Conservation (phyloP, 2,888 invertebrate species). For the Pristionchus maxplancki region DNA sequence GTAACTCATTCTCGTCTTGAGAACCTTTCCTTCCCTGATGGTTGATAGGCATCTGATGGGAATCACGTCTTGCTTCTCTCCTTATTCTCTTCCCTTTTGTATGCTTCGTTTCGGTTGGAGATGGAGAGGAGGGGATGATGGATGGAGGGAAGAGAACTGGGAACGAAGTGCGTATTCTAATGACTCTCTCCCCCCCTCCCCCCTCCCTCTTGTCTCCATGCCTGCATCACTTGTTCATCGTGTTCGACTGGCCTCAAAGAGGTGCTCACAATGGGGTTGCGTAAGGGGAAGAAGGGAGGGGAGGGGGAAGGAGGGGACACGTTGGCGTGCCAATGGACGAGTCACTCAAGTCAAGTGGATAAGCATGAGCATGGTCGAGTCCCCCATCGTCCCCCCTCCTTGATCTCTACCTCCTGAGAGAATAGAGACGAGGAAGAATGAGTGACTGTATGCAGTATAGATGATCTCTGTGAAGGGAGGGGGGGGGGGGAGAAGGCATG, state of each 20-base stretch:
- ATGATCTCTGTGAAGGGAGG: slow-evolving; percentile 18
- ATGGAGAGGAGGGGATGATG: not conserved
- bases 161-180: not conserved
- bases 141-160: slow-evolving; percentile 21
- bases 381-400: not conserved
- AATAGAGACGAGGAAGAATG: slow-evolving; percentile 26
- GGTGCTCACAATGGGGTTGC: slow-evolving; percentile 33
- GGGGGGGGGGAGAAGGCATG: not conserved
- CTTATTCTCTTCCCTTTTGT: not conserved
- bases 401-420: slow-evolving; percentile 34
- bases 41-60: slow-evolving; percentile 14
- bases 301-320: not conserved
- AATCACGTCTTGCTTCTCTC: not conserved
- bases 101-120: not conserved
- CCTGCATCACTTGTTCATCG: not conserved
- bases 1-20: not conserved
- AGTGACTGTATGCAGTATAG: slow-evolving; percentile 24
- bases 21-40: not conserved
- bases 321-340: slow-evolving; percentile 45
- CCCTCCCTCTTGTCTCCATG: not conserved
- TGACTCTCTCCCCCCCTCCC: not conserved
- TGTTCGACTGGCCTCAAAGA: slow-evolving; percentile 3
- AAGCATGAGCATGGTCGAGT: slow-evolving; percentile 21
- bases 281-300: slow-evolving; percentile 21
- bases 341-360: slow-evolving; percentile 45